Percentiles rank a stretch among this genome's conserved stretches.
phyloP scores from a whole-genome alignment of 2,113 vertebrate species.

The Barnardius zonarius region DNA sequence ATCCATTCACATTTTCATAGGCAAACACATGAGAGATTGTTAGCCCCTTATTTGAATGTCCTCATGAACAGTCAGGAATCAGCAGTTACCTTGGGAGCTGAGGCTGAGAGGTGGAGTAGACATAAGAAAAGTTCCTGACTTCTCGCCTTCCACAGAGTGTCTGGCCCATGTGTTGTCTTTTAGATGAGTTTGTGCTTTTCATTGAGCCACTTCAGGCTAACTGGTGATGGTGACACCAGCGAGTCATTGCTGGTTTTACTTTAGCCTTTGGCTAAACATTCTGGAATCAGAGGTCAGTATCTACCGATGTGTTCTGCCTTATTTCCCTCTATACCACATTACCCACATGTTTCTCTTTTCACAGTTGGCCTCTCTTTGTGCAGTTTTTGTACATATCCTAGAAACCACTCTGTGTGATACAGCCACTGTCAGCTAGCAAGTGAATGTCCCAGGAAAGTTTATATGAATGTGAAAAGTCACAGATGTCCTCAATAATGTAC shows the following conservation, averaged over 20 bases:
- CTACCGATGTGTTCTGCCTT: neutral
- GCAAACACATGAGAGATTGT: neutral
- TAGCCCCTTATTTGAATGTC: neutral
- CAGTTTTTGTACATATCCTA: neutral
- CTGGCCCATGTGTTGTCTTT: neutral
- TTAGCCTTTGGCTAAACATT: neutral
- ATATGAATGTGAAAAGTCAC: neutral
- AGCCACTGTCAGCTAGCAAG: neutral
- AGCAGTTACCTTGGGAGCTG: neutral
- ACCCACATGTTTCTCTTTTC: neutral
- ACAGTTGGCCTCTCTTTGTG: neutral
- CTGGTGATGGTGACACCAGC: neutral
- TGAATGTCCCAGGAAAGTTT: neutral
- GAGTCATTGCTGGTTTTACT: neutral
- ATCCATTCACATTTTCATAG: neutral
- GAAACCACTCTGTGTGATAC: neutral
- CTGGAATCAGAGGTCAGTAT: neutral
- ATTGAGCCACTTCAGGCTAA: neutral
- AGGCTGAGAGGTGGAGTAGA: neutral
- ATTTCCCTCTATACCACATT: neutral
- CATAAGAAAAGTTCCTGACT: neutral
- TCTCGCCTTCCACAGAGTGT: neutral
- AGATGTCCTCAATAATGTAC: neutral
- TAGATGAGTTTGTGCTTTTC: neutral
- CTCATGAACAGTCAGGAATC: neutral